These are phyloP conservation scores for Euphonia xanthogaster DNA, from an alignment of 2,797 vertebrate genomes.

Conservation along the genomic window DNA sequence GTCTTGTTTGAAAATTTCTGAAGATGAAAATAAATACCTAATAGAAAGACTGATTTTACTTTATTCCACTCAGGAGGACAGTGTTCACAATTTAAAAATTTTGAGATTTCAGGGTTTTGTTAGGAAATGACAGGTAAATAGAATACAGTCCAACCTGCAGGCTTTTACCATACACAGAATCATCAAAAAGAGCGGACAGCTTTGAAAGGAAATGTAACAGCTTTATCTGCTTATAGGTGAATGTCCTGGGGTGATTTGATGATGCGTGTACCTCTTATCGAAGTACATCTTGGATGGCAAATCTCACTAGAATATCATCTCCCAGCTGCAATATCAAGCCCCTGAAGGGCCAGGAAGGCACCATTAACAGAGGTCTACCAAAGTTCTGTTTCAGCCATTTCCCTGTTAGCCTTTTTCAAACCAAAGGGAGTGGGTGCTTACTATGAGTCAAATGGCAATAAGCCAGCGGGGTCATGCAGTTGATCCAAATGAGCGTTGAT, in stretches of 20 bases:
- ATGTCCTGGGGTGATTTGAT: neutral
- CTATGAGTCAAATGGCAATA: neutral
- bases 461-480: neutral
- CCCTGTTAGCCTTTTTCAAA: neutral
- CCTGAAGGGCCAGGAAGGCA: neutral
- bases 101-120: neutral
- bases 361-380: neutral
- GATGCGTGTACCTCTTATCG: neutral
- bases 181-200: neutral
- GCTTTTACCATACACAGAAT: neutral
- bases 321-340: neutral
- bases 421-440: neutral
- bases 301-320: neutral
- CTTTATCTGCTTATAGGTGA: neutral
- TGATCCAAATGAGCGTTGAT: neutral
- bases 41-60: neutral
- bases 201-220: neutral
- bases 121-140: neutral
- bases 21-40: neutral
- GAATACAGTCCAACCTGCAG: neutral
- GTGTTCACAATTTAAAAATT: neutral
- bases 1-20: neutral
- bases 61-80: neutral
- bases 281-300: neutral
- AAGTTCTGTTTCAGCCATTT: neutral